Conservation (phyloP, 2,888 invertebrate genomes). For the Drosophila paranaensis region DNA sequence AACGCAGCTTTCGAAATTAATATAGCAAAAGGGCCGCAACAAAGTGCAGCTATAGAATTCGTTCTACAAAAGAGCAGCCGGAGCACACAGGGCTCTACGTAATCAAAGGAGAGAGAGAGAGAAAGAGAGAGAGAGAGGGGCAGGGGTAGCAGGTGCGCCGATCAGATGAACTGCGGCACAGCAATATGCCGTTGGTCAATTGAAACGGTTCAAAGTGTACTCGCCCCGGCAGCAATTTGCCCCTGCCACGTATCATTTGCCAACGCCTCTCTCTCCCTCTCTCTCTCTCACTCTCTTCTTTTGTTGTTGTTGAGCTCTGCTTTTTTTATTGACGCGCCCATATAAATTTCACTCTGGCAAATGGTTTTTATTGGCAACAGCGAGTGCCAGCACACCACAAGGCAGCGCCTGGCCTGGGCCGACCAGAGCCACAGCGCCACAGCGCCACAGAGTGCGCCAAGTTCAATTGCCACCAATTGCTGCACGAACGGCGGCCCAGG, state of each 20-base stretch:
- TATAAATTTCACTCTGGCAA: slow-evolving; percentile 79
- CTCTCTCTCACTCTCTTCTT: no score
- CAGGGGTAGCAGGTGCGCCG: slow-evolving; percentile 2
- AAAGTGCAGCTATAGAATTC: slow-evolving; percentile 52
- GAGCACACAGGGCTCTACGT: slow-evolving; percentile 8
- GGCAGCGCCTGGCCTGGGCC: neutral
- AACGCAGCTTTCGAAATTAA: slow-evolving; percentile 65
- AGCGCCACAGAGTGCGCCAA: slow-evolving; percentile 20
- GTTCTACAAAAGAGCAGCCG: slow-evolving; percentile 18
- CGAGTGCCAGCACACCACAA: slow-evolving; percentile 28
- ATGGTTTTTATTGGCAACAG: slow-evolving; percentile 76
- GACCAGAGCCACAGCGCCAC: slow-evolving; percentile 16
- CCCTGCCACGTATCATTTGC: slow-evolving; percentile 49
- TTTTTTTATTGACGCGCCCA: slow-evolving; percentile 65
- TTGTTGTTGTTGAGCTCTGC: slow-evolving; percentile 37
- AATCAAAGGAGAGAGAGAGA: slow-evolving; percentile 33
- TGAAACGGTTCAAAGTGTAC: slow-evolving; percentile 75
- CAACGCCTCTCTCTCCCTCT: slow-evolving; percentile 5
- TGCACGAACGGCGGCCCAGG: slow-evolving; percentile 41
- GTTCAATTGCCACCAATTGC: slow-evolving; percentile 61
- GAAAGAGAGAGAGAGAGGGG: neutral
- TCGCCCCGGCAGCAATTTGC: slow-evolving; percentile 52
- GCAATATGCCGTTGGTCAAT: slow-evolving; percentile 61
- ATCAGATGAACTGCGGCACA: slow-evolving; percentile 12
- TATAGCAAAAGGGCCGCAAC: slow-evolving; percentile 50